Evolutionary conservation across 1,140 invertebrate genomes (phyloP), one percentile per base, ranked within the genome.

Genomic region (Thereuonema tuberculata): DNA sequence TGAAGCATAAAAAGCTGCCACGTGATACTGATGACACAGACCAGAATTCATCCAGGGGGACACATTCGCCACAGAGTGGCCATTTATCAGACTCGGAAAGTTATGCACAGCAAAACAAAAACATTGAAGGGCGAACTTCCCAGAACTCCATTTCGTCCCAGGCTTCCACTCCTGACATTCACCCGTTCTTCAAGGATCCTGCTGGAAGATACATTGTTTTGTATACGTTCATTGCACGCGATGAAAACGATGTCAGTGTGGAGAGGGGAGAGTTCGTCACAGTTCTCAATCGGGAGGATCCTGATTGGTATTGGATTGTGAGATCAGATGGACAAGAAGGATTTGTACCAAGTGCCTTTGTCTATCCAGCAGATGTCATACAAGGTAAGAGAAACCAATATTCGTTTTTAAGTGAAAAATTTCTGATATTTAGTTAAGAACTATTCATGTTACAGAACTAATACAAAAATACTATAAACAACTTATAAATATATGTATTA

Each of bases 221-320:
- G 2, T 96, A 94, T 71, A 91, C 89, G 12, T 96, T 94, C 68
- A 86, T 89, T 25, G 90, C 90, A 0, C 73, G 89, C 29, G 89
- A 96, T 73, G 93, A 96, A 71, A 94, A 95, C 71, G 93, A 96
- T 72, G 83, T 95, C 1, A 91, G 85, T 61, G 92, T 96, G 0
- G 89, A 94, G 69, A 76, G 90, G 54, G 91, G 92, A 3, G 92
- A 96, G 71, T 89, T 94, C 76, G 90, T 97, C 1, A 94, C 91
- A 24, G 89, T 95, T 1, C 74, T 96, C 14, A 97, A 96, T 74
- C 79, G 86, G 66, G 91, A 95, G 71, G 93, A 95, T 75, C 85
- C 88, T 0, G 89, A 95, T 71, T 95, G 93, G 93, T 93, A 87
- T 69, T 96, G 92, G 93, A 88, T 96, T 43, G 82, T 92, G 23